phyloP scores from a whole-genome alignment of 2,888 invertebrate genomes.

The Troides aeacus region DNA sequence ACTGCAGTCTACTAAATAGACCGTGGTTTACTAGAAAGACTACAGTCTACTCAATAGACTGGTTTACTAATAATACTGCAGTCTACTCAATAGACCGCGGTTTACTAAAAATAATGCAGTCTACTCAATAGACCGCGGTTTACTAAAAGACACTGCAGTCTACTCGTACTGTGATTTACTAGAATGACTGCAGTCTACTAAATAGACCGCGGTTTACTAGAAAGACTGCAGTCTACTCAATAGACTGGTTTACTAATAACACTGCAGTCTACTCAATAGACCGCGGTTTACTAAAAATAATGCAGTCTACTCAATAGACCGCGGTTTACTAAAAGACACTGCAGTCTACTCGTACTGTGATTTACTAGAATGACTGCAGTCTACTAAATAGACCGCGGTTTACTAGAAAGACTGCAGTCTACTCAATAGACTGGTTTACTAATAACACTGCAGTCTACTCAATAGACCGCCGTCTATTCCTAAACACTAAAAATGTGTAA shows the following conservation, averaged over 20 bases:
- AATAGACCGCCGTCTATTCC: no score
- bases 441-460: background rate
- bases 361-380: slow-evolving; percentile 28
- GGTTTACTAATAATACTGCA: slow-evolving; percentile 28
- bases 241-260: background rate
- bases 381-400: slow-evolving; percentile 32
- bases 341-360: slow-evolving; percentile 16
- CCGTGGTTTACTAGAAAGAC: no score
- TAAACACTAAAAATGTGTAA: no score
- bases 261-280: background rate
- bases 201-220: background rate
- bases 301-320: slow-evolving; percentile 17
- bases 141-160: background rate
- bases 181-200: background rate
- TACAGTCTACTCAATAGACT: slow-evolving; percentile 9
- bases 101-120: background rate
- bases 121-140: no score
- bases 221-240: background rate
- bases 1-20: background rate
- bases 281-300: background rate
- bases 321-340: background rate
- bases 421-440: background rate
- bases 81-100: slow-evolving; percentile 32
- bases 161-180: background rate
- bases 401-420: slow-evolving; percentile 8